These are phyloP conservation scores for Phrixothrix hirtus DNA, from an alignment of 2,888 invertebrate species.

Conservation along the genomic window DNA sequence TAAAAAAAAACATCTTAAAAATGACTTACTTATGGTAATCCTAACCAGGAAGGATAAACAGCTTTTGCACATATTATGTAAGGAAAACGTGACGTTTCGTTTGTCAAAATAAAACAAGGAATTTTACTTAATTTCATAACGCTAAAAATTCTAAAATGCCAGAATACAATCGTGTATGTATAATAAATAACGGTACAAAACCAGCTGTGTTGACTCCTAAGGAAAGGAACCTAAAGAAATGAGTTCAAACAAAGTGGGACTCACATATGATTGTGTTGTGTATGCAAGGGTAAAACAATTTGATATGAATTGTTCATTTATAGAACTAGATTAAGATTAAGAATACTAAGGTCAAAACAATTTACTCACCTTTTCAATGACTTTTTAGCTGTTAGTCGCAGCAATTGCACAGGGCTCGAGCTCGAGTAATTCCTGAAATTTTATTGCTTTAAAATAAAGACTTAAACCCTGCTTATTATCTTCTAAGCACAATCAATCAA, in stretches of 20 bases:
- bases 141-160: constrained; percentile 16
- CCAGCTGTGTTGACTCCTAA: not conserved
- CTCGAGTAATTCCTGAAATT: constrained; percentile 26
- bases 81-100: constrained; percentile 33
- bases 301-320: constrained; percentile 2
- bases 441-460: not conserved
- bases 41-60: not conserved
- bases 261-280: not conserved
- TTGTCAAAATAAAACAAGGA: constrained; percentile 34
- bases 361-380: constrained; percentile 43
- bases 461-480: not conserved
- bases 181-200: constrained; percentile 18
- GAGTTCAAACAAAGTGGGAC: constrained; percentile 15
- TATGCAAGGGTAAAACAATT: not conserved
- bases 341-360: constrained; percentile 15
- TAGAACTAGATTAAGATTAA: constrained; percentile 20
- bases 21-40: constrained; percentile 5
- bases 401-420: constrained; percentile 38
- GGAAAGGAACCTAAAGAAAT: constrained; percentile 9
- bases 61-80: not conserved
- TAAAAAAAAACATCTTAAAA: not conserved
- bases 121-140: constrained; percentile 17
- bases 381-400: constrained; percentile 35
- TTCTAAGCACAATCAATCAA: constrained; percentile 18
- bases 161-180: constrained; percentile 10